Conservation (phyloP, 2,888 invertebrate genomes). For the Dryobotodes eremita region DNA sequence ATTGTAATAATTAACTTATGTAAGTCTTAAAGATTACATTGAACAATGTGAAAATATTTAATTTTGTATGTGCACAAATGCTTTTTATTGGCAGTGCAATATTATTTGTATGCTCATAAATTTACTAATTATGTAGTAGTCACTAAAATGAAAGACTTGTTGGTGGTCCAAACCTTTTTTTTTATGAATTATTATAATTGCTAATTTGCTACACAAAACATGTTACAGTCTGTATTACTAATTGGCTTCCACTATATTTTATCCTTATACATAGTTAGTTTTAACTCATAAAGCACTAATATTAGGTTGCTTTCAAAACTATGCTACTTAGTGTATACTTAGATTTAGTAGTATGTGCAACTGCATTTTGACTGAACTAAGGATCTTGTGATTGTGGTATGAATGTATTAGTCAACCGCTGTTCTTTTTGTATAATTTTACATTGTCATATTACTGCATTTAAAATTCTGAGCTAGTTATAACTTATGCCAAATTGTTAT, state of each 20-base stretch:
- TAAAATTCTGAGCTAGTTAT: constrained; percentile 85
- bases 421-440: constrained; percentile 83
- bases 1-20: constrained; percentile 55
- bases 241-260: constrained; percentile 83
- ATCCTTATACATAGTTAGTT: constrained; percentile 74
- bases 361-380: constrained; percentile 87
- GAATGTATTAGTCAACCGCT: constrained; percentile 84
- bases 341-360: constrained; percentile 82
- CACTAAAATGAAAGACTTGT: constrained; percentile 84
- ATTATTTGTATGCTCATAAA: constrained; percentile 67
- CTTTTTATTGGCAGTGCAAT: constrained; percentile 70
- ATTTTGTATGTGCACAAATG: constrained; percentile 72
- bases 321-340: constrained; percentile 83
- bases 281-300: constrained; percentile 85
- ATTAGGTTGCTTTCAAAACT: constrained; percentile 87
- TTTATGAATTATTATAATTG: constrained; percentile 65
- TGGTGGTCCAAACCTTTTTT: constrained; percentile 87
- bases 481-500: constrained; percentile 88
- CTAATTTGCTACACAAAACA: constrained; percentile 59
- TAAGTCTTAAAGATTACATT: constrained; percentile 66
- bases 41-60: constrained; percentile 60
- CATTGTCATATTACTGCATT: constrained; percentile 85
- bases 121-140: constrained; percentile 66
- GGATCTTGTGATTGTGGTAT: constrained; percentile 88
- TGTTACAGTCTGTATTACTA: constrained; percentile 70